Percentiles rank a stretch among this genome's conserved stretches.
These are phyloP conservation scores for Macrotis lagotis DNA, from an alignment of 2,113 vertebrate species.

Conservation along the genomic window DNA sequence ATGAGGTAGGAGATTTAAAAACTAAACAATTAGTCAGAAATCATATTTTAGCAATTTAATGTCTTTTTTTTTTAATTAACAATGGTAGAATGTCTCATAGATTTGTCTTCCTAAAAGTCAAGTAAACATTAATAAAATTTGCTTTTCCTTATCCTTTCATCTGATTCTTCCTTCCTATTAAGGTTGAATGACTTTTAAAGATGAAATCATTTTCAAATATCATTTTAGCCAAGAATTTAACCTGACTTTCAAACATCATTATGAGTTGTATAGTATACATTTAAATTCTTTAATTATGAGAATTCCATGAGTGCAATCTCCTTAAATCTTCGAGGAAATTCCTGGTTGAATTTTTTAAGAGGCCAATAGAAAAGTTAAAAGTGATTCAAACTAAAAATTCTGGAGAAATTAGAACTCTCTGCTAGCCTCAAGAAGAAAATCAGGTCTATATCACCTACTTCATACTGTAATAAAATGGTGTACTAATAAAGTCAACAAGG, in stretches of 20 bases:
- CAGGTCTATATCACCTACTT: not conserved
- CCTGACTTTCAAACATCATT: not conserved
- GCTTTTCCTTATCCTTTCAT: not conserved
- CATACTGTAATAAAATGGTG: not conserved
- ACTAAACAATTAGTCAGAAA: not conserved
- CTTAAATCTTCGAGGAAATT: conserved; percentile 5
- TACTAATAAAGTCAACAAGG: not conserved
- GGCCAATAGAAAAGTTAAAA: not conserved
- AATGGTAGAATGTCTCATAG: not conserved
- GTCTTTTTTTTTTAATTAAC: not conserved
- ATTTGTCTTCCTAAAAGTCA: not conserved
- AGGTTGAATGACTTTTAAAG: not conserved
- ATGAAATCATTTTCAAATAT: not conserved
- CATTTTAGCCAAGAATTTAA: not conserved
- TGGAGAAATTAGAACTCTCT: not conserved
- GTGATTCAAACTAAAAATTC: not conserved
- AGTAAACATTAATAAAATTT: not conserved
- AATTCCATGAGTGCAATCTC: not conserved
- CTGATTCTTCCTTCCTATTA: not conserved
- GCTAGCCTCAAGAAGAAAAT: not conserved
- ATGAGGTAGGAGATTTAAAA: not conserved
- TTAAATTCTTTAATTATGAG: not conserved
- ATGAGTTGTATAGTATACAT: not conserved
- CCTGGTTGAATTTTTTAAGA: not conserved
- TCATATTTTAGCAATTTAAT: not conserved